Base-by-base conservation (phyloP, 2,113 vertebrate species). In the Ranitomeya variabilis region DNA sequence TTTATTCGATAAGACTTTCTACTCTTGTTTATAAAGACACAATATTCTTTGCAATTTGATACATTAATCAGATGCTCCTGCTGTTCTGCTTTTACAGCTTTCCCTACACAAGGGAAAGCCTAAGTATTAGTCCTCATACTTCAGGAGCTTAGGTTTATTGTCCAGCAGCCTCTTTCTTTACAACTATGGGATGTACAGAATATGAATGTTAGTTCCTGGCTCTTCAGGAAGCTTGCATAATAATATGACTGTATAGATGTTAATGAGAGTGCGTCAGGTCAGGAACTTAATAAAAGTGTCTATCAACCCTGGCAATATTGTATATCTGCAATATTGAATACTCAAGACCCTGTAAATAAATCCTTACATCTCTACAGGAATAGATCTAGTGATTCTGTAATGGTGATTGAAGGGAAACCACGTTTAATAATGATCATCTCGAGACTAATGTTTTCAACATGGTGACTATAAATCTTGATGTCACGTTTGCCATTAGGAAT, bases 401-500 rank as follows among this genome's bases (percentile, higher is more conserved):
- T 78, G 80, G 57, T 84, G 71, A 88, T 88, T 88, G 80, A 64
- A 67, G 71, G 45, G 80, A 66, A 80, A 87, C 64, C 87, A 88
- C 84, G 83, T 83, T 88, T 88, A 88, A 88, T 88, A 88, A 83
- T 77, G 87, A 88, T 88, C 83, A 88, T 88, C 87, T 83, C 80
- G 78, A 88, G 73, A 84, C 73, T 85, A 89, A 89, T 79, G 73
- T 89, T 89, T 79, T 37, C 81, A 85, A 79, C 73, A 21, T 77
- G 55, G 23, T 54, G 19, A 51, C 78, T 21, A 83, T 66, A 67
- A 88, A 88, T 55, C 77, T 12, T 59, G 71, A 83, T 45, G 23
- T 88, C 69, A 76, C 5, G 37, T 54, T 62, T 88, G 62, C 26
- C 18, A 83, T 88, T 76, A 83, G 54, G 69, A 31, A 66, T 71